Evolutionary conservation across 1,140 invertebrate species (phyloP).

Genomic region (Battus philenor): DNA sequence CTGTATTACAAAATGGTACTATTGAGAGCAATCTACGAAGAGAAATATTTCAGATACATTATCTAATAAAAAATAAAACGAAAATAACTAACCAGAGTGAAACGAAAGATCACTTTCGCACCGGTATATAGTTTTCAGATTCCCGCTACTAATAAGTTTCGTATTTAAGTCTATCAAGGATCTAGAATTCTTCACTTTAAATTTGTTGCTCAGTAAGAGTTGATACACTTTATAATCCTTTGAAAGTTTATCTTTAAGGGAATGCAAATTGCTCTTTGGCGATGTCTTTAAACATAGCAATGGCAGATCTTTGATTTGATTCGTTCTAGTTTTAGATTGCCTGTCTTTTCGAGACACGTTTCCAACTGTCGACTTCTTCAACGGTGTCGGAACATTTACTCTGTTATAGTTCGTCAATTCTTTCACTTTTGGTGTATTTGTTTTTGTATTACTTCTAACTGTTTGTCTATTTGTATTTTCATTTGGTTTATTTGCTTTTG

Average conservation of each 20-base stretch:
- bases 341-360: slow-evolving; percentile 10
- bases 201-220: slow-evolving; percentile 29
- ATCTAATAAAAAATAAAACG: background rate
- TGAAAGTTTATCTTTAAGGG: slow-evolving; percentile 1
- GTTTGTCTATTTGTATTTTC: slow-evolving; percentile 28
- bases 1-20: too few species aligned
- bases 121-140: slow-evolving; percentile 48
- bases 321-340: slow-evolving; percentile 19
- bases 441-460: slow-evolving; percentile 29
- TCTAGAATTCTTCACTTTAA: slow-evolving; percentile 21
- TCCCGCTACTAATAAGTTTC: slow-evolving; percentile 25
- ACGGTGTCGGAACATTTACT: background rate
- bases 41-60: background rate
- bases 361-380: slow-evolving; percentile 10
- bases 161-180: slow-evolving; percentile 26
- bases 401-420: background rate
- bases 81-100: slow-evolving; percentile 42
- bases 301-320: slow-evolving; percentile 31
- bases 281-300: slow-evolving; percentile 16
- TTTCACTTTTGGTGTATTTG: slow-evolving; percentile 25
- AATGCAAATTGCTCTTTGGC: background rate
- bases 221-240: slow-evolving; percentile 36
- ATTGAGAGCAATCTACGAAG: too few species aligned
- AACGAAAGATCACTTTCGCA: slow-evolving; percentile 42
- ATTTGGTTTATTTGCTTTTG: slow-evolving; percentile 28